Percentiles rank a stretch among this genome's conserved stretches.
These are phyloP conservation scores for Nothura maculosa DNA, from an alignment of 2,797 vertebrate genomes.

Conservation along the genomic window DNA sequence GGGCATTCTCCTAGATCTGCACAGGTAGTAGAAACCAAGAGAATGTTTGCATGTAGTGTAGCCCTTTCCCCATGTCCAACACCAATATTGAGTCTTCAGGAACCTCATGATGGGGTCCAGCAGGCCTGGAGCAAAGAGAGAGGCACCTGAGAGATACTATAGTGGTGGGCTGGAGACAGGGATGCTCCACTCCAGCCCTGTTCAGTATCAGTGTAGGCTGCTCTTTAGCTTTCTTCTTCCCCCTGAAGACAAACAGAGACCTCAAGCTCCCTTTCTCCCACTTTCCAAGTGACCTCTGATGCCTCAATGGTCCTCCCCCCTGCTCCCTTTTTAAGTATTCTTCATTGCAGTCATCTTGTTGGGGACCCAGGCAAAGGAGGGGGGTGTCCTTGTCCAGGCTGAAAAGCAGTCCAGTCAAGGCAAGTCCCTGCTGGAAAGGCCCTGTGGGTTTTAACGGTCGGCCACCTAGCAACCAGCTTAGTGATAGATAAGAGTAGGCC, in stretches of 20 bases:
- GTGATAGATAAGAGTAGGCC: too few relatives aligned
- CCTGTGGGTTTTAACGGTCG: too few relatives aligned
- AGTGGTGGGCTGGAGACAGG: neutral
- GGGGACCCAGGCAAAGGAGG: too few relatives aligned
- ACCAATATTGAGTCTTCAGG: accelerated
- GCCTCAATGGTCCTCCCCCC: neutral
- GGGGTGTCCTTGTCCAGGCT: too few relatives aligned
- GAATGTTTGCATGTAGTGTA: accelerated
- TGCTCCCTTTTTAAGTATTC: neutral
- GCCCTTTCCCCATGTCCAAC: accelerated
- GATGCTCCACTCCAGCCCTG: neutral
- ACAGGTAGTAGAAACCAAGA: neutral
- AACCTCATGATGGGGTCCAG: accelerated
- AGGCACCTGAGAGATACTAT: neutral
- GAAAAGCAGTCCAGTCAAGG: too few relatives aligned
- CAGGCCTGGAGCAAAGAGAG: neutral
- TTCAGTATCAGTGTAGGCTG: neutral
- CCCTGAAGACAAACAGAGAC: neutral
- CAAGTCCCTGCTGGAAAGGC: too few relatives aligned
- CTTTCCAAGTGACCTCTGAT: neutral
- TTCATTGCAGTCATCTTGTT: neutral
- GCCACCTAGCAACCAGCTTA: too few relatives aligned
- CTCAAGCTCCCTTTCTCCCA: neutral
- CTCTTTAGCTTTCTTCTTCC: neutral
- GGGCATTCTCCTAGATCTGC: neutral